Conservation (phyloP, 2,888 invertebrate species). For the Barypeithes pellucidus region DNA sequence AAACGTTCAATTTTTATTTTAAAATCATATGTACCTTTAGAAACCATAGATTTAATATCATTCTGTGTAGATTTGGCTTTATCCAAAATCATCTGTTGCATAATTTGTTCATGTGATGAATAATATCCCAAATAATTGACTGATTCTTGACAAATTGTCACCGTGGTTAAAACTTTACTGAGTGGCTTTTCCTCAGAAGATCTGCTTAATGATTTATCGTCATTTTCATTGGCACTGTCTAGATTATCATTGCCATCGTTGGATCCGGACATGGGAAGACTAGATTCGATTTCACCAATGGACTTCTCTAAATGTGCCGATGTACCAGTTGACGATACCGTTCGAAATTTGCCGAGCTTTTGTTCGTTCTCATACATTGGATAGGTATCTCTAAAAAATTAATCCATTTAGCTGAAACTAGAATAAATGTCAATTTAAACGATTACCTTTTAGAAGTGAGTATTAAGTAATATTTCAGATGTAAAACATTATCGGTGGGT, state of each 20-base stretch:
- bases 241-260: conserved; percentile 47
- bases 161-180: conserved; percentile 56
- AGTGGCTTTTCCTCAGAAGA: conserved; percentile 51
- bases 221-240: conserved; percentile 49
- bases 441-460: conserved; percentile 74
- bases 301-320: conserved; percentile 60
- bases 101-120: conserved; percentile 78
- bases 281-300: conserved; percentile 55
- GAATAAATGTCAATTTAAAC: neutral
- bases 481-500: conserved; percentile 67
- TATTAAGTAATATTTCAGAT: conserved; percentile 76
- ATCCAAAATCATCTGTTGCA: conserved; percentile 76
- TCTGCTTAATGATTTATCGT: conserved; percentile 56
- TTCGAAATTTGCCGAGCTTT: conserved; percentile 76
- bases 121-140: conserved; percentile 82
- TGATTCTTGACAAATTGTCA: conserved; percentile 74
- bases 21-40: conserved; percentile 68
- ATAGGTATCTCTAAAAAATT: conserved; percentile 72
- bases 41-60: conserved; percentile 76
- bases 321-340: conserved; percentile 71
- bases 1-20: no score
- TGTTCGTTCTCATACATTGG: conserved; percentile 77
- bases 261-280: conserved; percentile 50
- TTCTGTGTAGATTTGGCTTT: conserved; percentile 74
- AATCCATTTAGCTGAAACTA: no score